Percentiles rank a stretch among this genome's conserved stretches.
These are phyloP conservation scores for Amorpha juglandis DNA, from an alignment of 2,888 invertebrate genomes.

Conservation along the genomic window DNA sequence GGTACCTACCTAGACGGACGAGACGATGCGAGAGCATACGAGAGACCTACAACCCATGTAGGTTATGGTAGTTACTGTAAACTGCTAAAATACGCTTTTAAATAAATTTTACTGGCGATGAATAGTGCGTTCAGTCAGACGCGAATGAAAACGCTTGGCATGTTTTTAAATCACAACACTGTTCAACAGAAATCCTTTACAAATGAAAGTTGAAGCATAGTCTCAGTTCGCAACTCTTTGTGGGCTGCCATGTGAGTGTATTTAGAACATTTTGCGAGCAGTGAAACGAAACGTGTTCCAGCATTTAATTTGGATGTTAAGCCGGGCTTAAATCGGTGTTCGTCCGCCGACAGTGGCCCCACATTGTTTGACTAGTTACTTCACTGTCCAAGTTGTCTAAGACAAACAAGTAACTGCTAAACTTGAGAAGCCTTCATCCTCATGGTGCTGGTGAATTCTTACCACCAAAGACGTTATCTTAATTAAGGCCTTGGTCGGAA, in stretches of 20 bases:
- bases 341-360: conserved; percentile 44
- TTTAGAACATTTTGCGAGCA: conserved; percentile 39
- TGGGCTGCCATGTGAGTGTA: conserved; percentile 37
- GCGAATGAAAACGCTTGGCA: conserved; percentile 33
- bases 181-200: conserved; percentile 39
- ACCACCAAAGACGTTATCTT: conserved; percentile 68
- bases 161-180: conserved; percentile 39
- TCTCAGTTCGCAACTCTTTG: conserved; percentile 44
- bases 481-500: conserved; percentile 63
- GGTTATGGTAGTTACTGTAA: background rate
- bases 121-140: conserved; percentile 26
- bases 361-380: conserved; percentile 74
- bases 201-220: conserved; percentile 42
- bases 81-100: background rate
- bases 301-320: conserved; percentile 71
- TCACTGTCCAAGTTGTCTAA: conserved; percentile 73
- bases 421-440: conserved; percentile 54
- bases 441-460: conserved; percentile 48
- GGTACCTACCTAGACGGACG: too few species aligned
- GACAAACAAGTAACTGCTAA: conserved; percentile 76
- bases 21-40: too few species aligned
- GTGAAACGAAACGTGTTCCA: conserved; percentile 56
- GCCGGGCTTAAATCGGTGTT: conserved; percentile 54
- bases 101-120: background rate
- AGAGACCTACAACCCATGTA: too few species aligned